Evolutionary conservation across 2,113 vertebrate species (phyloP).

Genomic region (Epinephelus cyanopodus): DNA sequence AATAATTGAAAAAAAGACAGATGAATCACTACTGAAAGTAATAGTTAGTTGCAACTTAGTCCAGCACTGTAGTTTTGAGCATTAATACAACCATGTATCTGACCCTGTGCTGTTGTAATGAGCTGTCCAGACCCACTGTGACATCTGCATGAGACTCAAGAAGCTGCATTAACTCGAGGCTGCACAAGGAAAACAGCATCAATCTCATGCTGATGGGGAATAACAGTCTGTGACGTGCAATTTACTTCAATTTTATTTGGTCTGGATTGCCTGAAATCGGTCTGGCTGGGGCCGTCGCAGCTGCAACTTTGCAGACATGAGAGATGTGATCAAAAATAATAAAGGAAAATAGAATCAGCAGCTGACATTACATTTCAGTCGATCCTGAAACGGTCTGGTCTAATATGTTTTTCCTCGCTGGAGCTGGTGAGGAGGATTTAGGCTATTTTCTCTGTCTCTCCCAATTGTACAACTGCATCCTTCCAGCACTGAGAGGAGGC

Average conservation of each 20-base stretch:
- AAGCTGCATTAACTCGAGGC: slow-evolving; percentile 17
- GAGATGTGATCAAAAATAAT: slow-evolving; percentile 39
- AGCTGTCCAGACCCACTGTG: slow-evolving; percentile 3
- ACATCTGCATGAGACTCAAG: slow-evolving; percentile 10
- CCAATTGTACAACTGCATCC: slow-evolving; percentile 35
- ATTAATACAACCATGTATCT: neutral
- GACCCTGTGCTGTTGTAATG: slow-evolving; percentile 1
- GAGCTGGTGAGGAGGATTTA: slow-evolving; percentile 32
- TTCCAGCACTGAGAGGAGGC: slow-evolving; percentile 28
- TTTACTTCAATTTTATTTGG: slow-evolving; percentile 51
- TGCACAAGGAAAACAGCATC: slow-evolving; percentile 54
- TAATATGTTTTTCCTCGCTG: slow-evolving; percentile 6
- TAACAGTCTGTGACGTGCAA: slow-evolving; percentile 46
- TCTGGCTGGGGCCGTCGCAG: slow-evolving; percentile 17
- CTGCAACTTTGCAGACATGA: slow-evolving; percentile 42
- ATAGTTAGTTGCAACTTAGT: neutral
- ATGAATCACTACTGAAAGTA: neutral
- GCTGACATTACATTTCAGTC: slow-evolving; percentile 3
- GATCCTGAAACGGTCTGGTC: neutral
- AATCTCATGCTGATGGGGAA: slow-evolving; percentile 51
- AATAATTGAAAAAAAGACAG: neutral
- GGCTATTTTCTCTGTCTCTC: slow-evolving; percentile 27
- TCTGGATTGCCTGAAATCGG: slow-evolving; percentile 45
- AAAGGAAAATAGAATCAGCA: slow-evolving; percentile 31
- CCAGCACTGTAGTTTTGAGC: neutral